Evolutionary conservation across 1,140 invertebrate genomes (phyloP).

Genomic region (Uloborus diversus): DNA sequence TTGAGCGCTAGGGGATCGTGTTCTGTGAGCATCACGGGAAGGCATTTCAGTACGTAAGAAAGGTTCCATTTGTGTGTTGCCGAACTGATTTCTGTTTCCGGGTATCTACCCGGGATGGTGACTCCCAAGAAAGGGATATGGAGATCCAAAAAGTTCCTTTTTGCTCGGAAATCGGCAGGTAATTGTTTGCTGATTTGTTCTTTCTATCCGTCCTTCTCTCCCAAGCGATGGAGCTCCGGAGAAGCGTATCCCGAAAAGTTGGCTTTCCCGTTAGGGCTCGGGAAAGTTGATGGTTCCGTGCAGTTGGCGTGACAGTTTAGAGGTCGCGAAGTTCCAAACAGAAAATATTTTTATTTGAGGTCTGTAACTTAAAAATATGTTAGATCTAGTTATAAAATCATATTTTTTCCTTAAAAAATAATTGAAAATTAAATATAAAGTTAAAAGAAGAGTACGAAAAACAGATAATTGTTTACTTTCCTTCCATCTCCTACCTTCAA

Average conservation of each 20-base stretch:
- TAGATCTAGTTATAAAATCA: no score
- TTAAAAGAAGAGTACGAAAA: no score
- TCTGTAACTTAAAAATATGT: no score
- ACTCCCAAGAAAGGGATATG: conserved; percentile 54
- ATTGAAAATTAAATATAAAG: no score
- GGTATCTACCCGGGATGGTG: conserved; percentile 24
- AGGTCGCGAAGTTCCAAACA: background rate
- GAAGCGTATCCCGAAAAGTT: background rate
- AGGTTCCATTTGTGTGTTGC: conserved; percentile 27
- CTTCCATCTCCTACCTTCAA: background rate
- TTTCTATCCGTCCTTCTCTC: background rate
- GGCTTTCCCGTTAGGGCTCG: no score
- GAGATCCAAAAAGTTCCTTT: conserved; percentile 37
- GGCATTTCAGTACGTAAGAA: background rate
- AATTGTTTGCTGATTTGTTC: no score
- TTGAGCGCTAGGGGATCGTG: no score
- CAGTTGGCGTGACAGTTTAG: no score
- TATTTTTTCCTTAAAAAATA: no score
- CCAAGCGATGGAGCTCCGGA: background rate
- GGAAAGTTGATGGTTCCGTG: no score
- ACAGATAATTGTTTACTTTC: background rate
- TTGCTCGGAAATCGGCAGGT: conserved; percentile 43
- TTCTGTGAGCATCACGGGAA: conserved; percentile 49
- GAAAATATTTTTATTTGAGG: background rate
- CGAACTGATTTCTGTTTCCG: background rate